Conservation (phyloP, 2,888 invertebrate species). For the Bursaphelenchus okinawaensis region DNA sequence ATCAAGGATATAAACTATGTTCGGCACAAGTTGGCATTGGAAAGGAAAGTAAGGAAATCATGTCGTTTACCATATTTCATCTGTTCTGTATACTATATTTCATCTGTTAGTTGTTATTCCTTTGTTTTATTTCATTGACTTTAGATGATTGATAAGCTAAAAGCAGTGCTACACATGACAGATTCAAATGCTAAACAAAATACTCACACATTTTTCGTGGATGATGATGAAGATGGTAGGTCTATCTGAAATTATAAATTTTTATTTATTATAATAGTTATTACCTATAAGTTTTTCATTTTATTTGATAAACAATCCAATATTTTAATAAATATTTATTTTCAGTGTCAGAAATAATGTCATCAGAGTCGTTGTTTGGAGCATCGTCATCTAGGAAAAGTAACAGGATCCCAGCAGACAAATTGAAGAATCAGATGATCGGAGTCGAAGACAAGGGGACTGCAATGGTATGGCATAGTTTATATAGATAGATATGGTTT, state of each 20-base stretch:
- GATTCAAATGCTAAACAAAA: conserved; percentile 26
- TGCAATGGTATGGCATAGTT: conserved; percentile 5
- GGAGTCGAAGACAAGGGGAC: conserved; percentile 16
- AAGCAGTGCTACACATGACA: conserved; percentile 43
- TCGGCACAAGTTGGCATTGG: conserved; percentile 66
- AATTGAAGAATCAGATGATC: conserved; percentile 26
- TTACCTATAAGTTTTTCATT: too few relatives aligned
- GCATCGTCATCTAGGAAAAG: conserved; percentile 72
- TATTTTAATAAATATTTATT: too few relatives aligned
- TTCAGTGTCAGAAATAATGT: conserved; percentile 61
- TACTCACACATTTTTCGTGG: conserved; percentile 48
- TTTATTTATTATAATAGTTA: too few relatives aligned
- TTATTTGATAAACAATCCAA: too few relatives aligned
- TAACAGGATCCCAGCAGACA: conserved; percentile 65
- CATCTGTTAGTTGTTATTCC: background rate
- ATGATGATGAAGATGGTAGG: conserved; percentile 44
- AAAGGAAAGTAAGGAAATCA: conserved; percentile 51
- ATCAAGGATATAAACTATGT: conserved; percentile 87
- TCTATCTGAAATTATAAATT: background rate
- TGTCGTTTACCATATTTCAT: too few relatives aligned
- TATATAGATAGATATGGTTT: background rate
- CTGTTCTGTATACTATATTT: background rate
- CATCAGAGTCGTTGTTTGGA: conserved; percentile 11
- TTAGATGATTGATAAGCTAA: conserved; percentile 50
- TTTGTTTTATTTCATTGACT: conserved; percentile 7